Base-by-base conservation (phyloP, 2,113 vertebrate species). In the Merops nubicus region DNA sequence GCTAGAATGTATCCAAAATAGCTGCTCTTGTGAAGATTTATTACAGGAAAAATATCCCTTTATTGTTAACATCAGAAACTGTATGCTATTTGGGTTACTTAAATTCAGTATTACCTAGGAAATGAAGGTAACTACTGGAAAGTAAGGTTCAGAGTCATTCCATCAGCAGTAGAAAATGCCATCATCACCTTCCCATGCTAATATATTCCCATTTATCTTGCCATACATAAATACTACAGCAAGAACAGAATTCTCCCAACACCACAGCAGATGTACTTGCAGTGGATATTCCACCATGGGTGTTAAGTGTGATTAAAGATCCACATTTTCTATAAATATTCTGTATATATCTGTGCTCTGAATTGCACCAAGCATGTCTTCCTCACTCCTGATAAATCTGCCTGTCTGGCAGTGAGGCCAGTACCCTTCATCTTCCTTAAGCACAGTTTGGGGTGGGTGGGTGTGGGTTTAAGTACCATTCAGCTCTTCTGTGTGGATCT, bases 291-390 rank as follows among this genome's bases (percentile, higher is more conserved):
- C 59, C 38, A 64, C 84, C 10, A 22, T 64, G 43, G 54, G 60
- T 86, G 38, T 48, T 77, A 88, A 69, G 31, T 67, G 56, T 84
- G 50, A 90, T 90, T 84, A 88, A 90, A 92, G 87, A 88, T 72
- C 17, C 28, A 9, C 23, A 9, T 81, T 91, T 91, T 88, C 59
- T 86, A 26, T 81, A 78, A 94, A 86, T 88, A 57, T 7, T 76
- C 6, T 67, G 25, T 17, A 7, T 57, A 26, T 91, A 23, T 90
- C 34, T 74, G 45, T 88, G n/a, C 45, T 93, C 59, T 40, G 75
- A 88, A 57, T 80, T 65, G 50, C 20, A 74, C 51, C 38, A 47
- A 65, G n/a, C 5, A 0, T 76, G 26, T 88, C 48, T 91, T 94
- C 48, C 36, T 75, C 56, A 26, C 29, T 94, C 34, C 15, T 47